Percentiles rank a stretch among this genome's conserved stretches.
phyloP scores from a whole-genome alignment of 2,888 invertebrate species.

The Tipula unca region DNA sequence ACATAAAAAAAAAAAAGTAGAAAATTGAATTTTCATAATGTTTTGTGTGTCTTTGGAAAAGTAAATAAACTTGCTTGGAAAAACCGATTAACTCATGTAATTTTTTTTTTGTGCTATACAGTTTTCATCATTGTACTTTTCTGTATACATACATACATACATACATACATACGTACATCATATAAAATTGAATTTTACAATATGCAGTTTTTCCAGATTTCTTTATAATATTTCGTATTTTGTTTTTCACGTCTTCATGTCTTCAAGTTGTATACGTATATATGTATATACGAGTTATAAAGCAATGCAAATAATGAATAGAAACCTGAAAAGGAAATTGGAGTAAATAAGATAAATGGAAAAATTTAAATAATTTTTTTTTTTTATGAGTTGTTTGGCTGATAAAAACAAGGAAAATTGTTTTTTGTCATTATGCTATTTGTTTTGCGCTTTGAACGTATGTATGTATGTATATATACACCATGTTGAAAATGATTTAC shows the following conservation, averaged over 20 bases:
- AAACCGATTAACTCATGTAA: background rate
- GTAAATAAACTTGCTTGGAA: background rate
- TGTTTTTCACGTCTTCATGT: background rate
- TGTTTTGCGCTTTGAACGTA: background rate
- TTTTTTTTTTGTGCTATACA: background rate
- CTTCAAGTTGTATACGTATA: background rate
- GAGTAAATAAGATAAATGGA: background rate
- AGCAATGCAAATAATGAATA: background rate
- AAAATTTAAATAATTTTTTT: background rate
- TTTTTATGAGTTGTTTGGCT: background rate
- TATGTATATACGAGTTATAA: background rate
- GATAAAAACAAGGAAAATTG: background rate
- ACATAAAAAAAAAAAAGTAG: background rate
- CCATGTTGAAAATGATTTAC: background rate
- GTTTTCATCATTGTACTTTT: background rate
- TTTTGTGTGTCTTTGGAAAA: background rate
- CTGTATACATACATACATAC: no score
- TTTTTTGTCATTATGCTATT: background rate
- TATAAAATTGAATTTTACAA: background rate
- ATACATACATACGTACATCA: no score
- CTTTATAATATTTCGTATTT: background rate
- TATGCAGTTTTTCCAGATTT: conserved; percentile 4
- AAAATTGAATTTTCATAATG: conserved; percentile 14
- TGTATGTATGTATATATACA: no score
- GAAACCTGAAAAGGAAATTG: background rate